These are phyloP conservation scores for Xylocampa areola DNA, from an alignment of 2,888 invertebrate genomes.

Conservation along the genomic window DNA sequence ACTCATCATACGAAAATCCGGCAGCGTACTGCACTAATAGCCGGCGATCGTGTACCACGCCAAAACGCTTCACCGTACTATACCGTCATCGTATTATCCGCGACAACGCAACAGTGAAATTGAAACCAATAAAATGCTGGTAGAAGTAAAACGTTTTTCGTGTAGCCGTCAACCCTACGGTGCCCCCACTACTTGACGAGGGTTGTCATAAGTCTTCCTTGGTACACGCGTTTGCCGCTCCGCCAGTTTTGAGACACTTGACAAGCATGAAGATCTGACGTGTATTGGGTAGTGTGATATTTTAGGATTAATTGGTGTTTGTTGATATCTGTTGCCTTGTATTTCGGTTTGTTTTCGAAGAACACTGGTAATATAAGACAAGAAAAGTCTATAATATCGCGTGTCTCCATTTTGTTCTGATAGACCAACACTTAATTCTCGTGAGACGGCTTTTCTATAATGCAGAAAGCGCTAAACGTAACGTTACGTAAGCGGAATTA, in stretches of 20 bases:
- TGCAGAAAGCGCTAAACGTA: no score
- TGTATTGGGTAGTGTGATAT: constrained; percentile 57
- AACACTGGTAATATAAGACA: no score
- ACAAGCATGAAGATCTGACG: constrained; percentile 60
- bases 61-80: constrained; percentile 64
- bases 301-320: constrained; percentile 37
- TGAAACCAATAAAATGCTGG: constrained; percentile 88
- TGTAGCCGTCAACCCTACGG: constrained; percentile 72
- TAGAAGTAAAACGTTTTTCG: constrained; percentile 84
- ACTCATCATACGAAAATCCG: constrained; percentile 71
- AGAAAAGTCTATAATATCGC: no score
- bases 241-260: constrained; percentile 58
- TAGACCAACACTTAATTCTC: no score
- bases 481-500: no score
- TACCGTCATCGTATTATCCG: constrained; percentile 68
- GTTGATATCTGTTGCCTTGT: constrained; percentile 16
- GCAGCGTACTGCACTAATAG: constrained; percentile 69
- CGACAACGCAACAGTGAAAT: constrained; percentile 83
- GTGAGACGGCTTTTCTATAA: no score
- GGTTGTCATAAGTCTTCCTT: constrained; percentile 88
- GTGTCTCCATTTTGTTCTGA: no score
- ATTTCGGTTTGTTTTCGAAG: background rate
- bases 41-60: constrained; percentile 51
- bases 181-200: constrained; percentile 74
- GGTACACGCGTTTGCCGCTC: constrained; percentile 51